Conservation (phyloP, 2,797 vertebrate genomes). For the Enteromius fasciolatus region DNA sequence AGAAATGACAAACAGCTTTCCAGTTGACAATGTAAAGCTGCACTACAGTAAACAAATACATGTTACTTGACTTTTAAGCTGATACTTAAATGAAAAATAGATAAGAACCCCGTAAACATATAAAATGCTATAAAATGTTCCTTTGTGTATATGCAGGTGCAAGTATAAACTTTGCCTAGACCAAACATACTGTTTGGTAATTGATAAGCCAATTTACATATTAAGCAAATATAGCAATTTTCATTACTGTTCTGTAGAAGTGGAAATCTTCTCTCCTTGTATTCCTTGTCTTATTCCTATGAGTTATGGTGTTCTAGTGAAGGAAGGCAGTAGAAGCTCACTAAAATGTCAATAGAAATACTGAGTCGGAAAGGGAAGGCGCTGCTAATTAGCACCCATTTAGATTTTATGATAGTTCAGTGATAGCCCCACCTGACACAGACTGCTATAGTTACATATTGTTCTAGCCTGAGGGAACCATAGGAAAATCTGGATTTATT, state of each 20-base stretch:
- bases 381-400: slow-evolving; percentile 99
- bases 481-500: slow-evolving; percentile 99
- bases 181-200: slow-evolving; percentile 2
- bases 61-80: neutral
- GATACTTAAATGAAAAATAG: neutral
- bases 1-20: neutral
- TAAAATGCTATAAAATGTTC: neutral
- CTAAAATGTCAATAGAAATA: slow-evolving; percentile 99
- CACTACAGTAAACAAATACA: too few species aligned
- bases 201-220: slow-evolving; percentile 9
- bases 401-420: slow-evolving; percentile 99
- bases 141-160: neutral
- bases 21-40: neutral
- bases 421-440: slow-evolving; percentile 99
- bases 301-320: slow-evolving; percentile 91
- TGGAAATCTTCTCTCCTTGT: slow-evolving; percentile 97
- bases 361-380: slow-evolving; percentile 99
- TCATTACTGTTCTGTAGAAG: slow-evolving; percentile 63
- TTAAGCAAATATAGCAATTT: slow-evolving; percentile 1
- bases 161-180: slow-evolving; percentile 1
- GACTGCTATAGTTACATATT: slow-evolving; percentile 99
- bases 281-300: slow-evolving; percentile 91
- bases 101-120: neutral
- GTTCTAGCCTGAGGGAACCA: slow-evolving; percentile 99
- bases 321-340: slow-evolving; percentile 66